Conservation (phyloP, 53 echinoderm and acorn worm genomes). For the Apostichopus leukothele region DNA sequence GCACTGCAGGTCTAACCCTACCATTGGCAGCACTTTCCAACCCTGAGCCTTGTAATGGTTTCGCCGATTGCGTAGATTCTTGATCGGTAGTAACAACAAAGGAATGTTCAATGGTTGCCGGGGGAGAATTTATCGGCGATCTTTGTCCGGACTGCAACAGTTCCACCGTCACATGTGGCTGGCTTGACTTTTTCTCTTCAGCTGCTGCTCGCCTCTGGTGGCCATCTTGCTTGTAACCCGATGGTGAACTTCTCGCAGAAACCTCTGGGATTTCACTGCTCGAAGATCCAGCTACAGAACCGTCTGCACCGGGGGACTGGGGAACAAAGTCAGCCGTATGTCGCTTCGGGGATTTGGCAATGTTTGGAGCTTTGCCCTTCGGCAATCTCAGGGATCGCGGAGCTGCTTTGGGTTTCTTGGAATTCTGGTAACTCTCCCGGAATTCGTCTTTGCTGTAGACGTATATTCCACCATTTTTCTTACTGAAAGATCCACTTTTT, state of each 20-base stretch:
- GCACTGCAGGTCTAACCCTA: too few relatives aligned
- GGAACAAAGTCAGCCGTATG: background rate
- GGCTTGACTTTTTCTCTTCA: background rate
- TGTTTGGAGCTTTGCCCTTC: background rate
- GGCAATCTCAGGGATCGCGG: background rate
- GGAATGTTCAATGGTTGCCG: constrained; percentile 18
- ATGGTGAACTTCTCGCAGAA: background rate
- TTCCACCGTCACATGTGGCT: constrained; percentile 11
- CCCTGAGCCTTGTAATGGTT: background rate
- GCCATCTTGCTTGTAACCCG: background rate
- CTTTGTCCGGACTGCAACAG: background rate
- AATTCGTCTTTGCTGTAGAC: constrained; percentile 42
- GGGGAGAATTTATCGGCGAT: background rate
- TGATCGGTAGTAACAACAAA: background rate
- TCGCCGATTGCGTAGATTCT: background rate
- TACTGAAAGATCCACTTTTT: constrained; percentile 47
- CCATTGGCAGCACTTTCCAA: too few relatives aligned
- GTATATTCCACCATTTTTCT: constrained; percentile 27
- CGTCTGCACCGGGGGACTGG: too few relatives aligned
- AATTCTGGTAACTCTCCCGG: constrained; percentile 26
- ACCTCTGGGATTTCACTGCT: too few relatives aligned
- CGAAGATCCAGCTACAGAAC: too few relatives aligned
- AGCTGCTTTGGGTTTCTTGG: constrained; percentile 15
- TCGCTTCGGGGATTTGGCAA: background rate
- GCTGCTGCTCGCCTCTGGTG: background rate